Percentiles rank a stretch among this genome's conserved stretches.
Evolutionary conservation across 2,888 invertebrate species (phyloP).

Genomic region (Branchipolynoe longqiensis): DNA sequence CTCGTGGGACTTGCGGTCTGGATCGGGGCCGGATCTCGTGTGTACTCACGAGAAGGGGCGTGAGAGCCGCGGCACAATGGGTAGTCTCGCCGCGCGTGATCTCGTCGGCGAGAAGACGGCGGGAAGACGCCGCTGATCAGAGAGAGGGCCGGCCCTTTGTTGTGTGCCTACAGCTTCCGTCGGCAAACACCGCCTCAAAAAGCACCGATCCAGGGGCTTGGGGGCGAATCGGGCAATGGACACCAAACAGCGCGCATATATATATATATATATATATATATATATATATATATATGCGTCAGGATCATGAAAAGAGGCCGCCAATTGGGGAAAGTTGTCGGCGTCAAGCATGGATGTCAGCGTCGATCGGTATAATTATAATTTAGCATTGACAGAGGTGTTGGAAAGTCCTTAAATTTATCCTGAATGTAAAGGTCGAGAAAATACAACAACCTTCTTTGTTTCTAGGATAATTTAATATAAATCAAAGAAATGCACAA

Average conservation of each 20-base stretch:
- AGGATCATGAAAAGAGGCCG: too few relatives aligned
- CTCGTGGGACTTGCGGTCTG: slow-evolving; percentile 10
- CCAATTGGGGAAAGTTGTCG: too few relatives aligned
- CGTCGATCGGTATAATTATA: too few relatives aligned
- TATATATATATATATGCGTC: background rate
- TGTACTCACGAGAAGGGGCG: slow-evolving; percentile 39
- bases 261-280: slow-evolving; percentile 16
- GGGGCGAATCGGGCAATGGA: slow-evolving; percentile 6
- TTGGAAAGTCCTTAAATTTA: too few relatives aligned
- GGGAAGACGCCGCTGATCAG: slow-evolving; percentile 23
- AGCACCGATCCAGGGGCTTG: slow-evolving; percentile 44
- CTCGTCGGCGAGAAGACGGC: slow-evolving; percentile 8
- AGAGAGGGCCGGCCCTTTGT: slow-evolving; percentile 41
- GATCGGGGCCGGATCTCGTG: slow-evolving; percentile 36
- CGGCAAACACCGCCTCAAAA: slow-evolving; percentile 31
- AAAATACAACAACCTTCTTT: too few relatives aligned
- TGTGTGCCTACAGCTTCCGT: background rate
- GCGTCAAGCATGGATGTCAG: too few relatives aligned
- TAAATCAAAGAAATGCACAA: too few relatives aligned
- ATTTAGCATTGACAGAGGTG: too few relatives aligned
- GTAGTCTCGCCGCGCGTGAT: slow-evolving; percentile 22
- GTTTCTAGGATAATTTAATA: too few relatives aligned
- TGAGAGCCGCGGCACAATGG: background rate
- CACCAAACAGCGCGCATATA: background rate
- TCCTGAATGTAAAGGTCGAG: too few relatives aligned